Base-by-base conservation (phyloP, 2,888 invertebrate species). In the Iphiclides podalirius region DNA sequence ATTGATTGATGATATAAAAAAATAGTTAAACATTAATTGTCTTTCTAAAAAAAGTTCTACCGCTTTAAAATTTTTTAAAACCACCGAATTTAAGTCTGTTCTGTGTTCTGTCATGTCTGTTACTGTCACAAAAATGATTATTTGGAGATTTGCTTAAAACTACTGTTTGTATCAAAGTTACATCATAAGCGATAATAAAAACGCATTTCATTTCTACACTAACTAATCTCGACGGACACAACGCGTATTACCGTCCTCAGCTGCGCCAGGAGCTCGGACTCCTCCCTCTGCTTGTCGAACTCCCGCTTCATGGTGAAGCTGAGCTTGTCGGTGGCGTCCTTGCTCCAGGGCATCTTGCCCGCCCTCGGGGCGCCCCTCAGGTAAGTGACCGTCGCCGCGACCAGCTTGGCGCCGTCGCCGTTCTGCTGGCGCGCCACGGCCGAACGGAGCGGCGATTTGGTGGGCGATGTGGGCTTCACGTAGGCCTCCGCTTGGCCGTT, bases 291-390 rank as follows among this genome's bases (percentile, higher is more conserved):
- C 65, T 95, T 94, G 74, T 97, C 96, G 58, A 96, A 95, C 78
- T 97, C 97, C 59, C 97, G 90, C 67, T 96, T 92, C 94, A 97
- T 96, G 0, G 97, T 97, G 75, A 97, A 97, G 70, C 94, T 95
- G 64, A 96, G 92, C 72, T 95, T 95, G 59, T 95, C 95, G 0
- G 92, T 82, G 56, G 91, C 66, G 62, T 94, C 94, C 64, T 93
- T 92, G 63, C 92, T 94, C 95, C 95, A 95, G 61, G 92, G 91
- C 63, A 93, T 92, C 68, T 90, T 92, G 50, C 74, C 72, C 1
- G 84, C 75, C 60, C 84, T 86, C 34, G 88, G 75, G 31, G 80
- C 71, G 78, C 91, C 91, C 74, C 92, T 91, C 55, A 91, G 82
- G 74, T 90, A 91, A 63, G 90, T 89, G 52, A 91, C 90, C 47